Conservation (phyloP, 2,113 vertebrate genomes). For the Sphaerodactylus townsendi region DNA sequence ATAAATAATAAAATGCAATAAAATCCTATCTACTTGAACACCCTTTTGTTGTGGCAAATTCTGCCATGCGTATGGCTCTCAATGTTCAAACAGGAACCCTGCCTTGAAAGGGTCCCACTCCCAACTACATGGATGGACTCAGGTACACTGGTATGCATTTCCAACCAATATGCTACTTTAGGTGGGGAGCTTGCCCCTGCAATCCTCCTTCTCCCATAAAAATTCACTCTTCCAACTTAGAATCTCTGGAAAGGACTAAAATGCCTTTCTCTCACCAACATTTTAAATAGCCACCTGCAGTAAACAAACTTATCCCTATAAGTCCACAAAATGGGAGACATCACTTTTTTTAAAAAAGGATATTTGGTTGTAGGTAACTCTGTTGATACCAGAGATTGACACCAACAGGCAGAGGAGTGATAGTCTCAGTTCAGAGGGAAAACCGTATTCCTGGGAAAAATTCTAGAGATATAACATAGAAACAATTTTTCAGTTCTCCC, state of each 20-base stretch:
- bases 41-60: no score
- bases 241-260: no score
- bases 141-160: no score
- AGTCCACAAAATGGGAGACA: background rate
- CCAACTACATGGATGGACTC: no score
- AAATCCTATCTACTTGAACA: no score
- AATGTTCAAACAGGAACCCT: no score
- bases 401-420: constrained; percentile 7
- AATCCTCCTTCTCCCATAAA: no score
- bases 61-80: no score
- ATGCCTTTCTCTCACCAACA: background rate
- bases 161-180: no score
- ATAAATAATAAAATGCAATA: no score
- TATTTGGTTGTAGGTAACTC: background rate
- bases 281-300: background rate
- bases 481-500: constrained; percentile 16
- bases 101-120: no score
- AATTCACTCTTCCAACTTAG: no score
- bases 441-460: background rate
- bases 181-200: background rate
- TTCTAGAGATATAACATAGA: background rate
- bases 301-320: background rate
- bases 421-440: background rate
- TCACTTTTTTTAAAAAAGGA: background rate
- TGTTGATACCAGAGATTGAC: constrained; percentile 20